Percentiles rank a stretch among this genome's conserved stretches.
Evolutionary conservation across 2,797 vertebrate species (phyloP).

Genomic region (Helarctos malayanus): DNA sequence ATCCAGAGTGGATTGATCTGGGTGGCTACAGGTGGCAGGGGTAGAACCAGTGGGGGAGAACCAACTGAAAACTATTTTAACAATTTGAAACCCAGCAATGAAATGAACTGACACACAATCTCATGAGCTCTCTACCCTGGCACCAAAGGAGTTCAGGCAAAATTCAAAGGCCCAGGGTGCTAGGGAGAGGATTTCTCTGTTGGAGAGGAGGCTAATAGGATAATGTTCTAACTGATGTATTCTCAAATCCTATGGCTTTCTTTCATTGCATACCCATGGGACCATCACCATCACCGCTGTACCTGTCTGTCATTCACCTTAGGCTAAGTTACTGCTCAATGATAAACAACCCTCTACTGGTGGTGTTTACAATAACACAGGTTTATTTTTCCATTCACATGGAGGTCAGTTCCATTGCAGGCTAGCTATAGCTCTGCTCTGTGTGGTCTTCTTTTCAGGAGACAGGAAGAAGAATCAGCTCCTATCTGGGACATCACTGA

Average conservation of each 20-base stretch:
- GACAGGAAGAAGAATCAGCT: background rate
- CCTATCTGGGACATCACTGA: background rate
- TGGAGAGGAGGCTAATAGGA: background rate
- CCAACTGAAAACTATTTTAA: slow-evolving; percentile 16
- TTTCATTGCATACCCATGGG: background rate
- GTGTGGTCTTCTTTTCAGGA: background rate
- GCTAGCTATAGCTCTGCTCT: background rate
- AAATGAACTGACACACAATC: background rate
- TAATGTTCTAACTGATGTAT: background rate
- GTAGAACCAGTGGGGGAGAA: background rate
- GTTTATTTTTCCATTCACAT: background rate
- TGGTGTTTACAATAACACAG: background rate
- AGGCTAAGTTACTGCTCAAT: background rate
- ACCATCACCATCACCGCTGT: background rate
- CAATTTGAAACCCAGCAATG: slow-evolving; percentile 13
- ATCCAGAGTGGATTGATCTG: background rate
- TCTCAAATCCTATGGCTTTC: background rate
- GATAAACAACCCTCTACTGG: background rate
- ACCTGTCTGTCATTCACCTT: background rate
- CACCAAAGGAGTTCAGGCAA: background rate
- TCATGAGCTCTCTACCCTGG: background rate
- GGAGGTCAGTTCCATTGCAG: background rate
- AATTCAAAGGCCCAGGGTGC: background rate
- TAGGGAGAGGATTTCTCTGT: background rate
- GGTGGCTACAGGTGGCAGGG: background rate